Conservation (phyloP, 2,113 vertebrate genomes). For the Bujurquina vittata region DNA sequence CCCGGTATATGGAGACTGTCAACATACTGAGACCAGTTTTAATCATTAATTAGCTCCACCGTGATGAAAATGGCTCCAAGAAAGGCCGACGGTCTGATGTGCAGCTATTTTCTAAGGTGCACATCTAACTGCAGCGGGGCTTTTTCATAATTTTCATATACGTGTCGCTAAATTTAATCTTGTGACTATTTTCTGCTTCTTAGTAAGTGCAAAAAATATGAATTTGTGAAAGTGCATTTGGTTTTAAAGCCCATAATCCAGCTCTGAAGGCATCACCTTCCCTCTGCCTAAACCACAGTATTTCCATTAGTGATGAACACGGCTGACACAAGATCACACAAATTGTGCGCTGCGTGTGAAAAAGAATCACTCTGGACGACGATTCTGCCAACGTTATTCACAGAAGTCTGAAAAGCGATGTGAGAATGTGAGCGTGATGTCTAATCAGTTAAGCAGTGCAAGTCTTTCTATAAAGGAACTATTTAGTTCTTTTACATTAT, state of each 20-base stretch:
- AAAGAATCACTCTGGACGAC: neutral
- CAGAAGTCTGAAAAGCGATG: neutral
- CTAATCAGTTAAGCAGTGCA: neutral
- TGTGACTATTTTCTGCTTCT: neutral
- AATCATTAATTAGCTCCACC: neutral
- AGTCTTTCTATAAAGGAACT: neutral
- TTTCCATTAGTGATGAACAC: neutral
- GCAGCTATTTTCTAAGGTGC: neutral
- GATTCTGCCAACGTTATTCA: neutral
- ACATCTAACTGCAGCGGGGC: neutral
- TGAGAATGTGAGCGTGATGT: neutral
- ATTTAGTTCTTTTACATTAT: neutral
- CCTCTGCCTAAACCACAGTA: neutral
- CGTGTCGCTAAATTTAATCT: neutral
- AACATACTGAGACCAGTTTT: neutral
- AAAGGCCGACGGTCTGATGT: neutral
- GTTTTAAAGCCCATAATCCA: neutral
- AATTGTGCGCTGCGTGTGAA: neutral
- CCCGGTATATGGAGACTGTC: neutral
- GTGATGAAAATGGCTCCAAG: neutral
- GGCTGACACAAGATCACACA: neutral
- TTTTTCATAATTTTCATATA: neutral
- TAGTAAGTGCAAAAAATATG: neutral
- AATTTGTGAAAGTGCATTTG: neutral
- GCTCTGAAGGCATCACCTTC: neutral